These are phyloP conservation scores for Drosophila mercatorum DNA, from an alignment of 2,888 invertebrate genomes.

Conservation along the genomic window DNA sequence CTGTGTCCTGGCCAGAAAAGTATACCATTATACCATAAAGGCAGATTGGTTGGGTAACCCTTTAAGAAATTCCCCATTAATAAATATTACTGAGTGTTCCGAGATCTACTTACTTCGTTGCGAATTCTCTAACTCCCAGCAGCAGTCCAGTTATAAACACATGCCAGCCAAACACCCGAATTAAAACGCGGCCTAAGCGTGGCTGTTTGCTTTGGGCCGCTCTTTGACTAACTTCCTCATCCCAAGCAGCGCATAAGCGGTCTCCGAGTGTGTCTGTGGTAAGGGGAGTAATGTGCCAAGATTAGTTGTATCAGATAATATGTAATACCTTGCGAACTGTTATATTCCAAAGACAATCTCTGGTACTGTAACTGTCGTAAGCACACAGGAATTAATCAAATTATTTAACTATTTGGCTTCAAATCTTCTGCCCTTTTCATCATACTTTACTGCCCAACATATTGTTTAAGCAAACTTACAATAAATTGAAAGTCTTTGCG, in stretches of 20 bases:
- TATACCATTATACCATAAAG: conserved; percentile 87
- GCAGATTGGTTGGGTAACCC: conserved; percentile 88
- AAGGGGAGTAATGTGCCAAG: too few species aligned
- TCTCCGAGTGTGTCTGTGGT: conserved; percentile 42
- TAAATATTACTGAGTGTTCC: not conserved
- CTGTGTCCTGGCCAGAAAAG: conserved; percentile 82
- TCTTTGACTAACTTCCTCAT: conserved; percentile 39
- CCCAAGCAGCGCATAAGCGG: conserved; percentile 49
- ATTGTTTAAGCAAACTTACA: not conserved
- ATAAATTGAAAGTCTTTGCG: not conserved
- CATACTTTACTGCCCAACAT: too few species aligned
- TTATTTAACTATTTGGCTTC: not conserved
- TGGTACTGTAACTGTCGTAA: not conserved
- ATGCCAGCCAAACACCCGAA: conserved; percentile 83
- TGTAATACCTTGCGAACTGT: not conserved
- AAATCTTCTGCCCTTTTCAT: not conserved
- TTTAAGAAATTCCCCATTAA: conserved; percentile 65
- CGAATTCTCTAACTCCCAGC: conserved; percentile 87
- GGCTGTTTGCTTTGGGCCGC: conserved; percentile 38
- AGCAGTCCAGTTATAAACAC: conserved; percentile 87
- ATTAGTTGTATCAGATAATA: not conserved
- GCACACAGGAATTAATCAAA: not conserved
- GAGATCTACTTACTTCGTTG: conserved; percentile 84
- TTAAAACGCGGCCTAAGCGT: conserved; percentile 35
- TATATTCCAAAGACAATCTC: not conserved